Conservation (phyloP, 1,140 invertebrate species). For the Drosophila prosaltans region DNA sequence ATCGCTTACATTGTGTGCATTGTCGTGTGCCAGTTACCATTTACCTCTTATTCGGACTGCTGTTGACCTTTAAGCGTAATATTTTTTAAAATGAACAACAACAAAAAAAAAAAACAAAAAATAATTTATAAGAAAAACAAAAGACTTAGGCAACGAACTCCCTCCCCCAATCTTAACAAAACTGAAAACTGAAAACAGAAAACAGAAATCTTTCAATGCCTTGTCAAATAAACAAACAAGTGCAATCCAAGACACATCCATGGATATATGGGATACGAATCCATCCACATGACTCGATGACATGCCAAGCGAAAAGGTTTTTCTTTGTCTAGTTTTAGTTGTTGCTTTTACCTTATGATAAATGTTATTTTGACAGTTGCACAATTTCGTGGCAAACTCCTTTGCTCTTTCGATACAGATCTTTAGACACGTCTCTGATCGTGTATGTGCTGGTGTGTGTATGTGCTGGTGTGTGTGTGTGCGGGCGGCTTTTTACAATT, state of each 20-base stretch:
- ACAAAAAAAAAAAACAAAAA: slow-evolving; percentile 13
- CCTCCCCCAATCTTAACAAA: slow-evolving; percentile 28
- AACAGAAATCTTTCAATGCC: slow-evolving; percentile 49
- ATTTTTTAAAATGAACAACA: slow-evolving; percentile 24
- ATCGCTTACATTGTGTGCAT: slow-evolving; percentile 71
- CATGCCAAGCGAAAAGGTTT: slow-evolving; percentile 44
- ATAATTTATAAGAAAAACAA: slow-evolving; percentile 60
- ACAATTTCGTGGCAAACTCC: slow-evolving; percentile 72
- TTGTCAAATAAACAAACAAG: slow-evolving; percentile 47
- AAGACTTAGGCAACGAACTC: slow-evolving; percentile 80
- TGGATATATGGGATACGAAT: slow-evolving; percentile 1
- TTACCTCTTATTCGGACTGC: slow-evolving; percentile 51
- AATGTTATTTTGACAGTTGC: slow-evolving; percentile 78
- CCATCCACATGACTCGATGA: neutral
- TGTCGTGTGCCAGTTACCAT: slow-evolving; percentile 71
- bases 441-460: neutral
- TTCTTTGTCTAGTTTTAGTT: slow-evolving; percentile 34
- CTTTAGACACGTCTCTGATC: slow-evolving; percentile 53
- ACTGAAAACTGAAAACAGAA: neutral
- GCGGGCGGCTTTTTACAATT: slow-evolving; percentile 43
- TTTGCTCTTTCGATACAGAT: slow-evolving; percentile 59
- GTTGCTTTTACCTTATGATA: slow-evolving; percentile 34
- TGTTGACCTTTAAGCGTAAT: slow-evolving; percentile 68
- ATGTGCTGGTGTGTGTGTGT: slow-evolving; percentile 29
- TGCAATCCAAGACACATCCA: slow-evolving; percentile 28